Conservation (phyloP, 2,797 vertebrate species). For the Anolis apletophallus region DNA sequence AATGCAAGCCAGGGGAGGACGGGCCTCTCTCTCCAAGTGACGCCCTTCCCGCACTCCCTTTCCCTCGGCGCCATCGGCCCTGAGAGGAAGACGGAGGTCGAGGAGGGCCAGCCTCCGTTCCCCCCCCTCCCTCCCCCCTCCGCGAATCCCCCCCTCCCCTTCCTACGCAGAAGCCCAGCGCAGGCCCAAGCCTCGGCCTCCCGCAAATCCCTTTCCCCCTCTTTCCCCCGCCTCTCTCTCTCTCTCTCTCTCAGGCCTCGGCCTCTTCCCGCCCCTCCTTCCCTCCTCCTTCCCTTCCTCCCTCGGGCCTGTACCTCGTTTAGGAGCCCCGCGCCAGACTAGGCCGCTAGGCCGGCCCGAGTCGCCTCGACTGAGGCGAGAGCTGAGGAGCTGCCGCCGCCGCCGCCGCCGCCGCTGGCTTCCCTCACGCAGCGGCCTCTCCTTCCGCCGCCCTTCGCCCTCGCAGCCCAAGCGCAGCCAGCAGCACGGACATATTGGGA, state of each 20-base stretch:
- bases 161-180: not conserved
- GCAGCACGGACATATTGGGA: conserved; percentile 66
- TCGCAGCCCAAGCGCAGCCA: conserved; percentile 54
- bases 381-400: conserved; percentile 32
- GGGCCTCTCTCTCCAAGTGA: not conserved
- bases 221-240: not conserved
- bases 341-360: not conserved
- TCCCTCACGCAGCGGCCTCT: conserved; percentile 23
- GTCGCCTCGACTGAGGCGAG: not conserved
- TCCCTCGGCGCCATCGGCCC: not conserved
- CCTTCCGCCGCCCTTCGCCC: conserved; percentile 6
- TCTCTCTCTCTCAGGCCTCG: not conserved
- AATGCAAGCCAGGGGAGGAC: not conserved
- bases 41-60: not conserved
- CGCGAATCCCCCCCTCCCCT: not conserved
- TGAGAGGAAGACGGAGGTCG: no score
- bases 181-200: no score
- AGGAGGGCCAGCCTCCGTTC: no score
- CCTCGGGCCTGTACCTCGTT: conserved; percentile 6
- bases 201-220: no score
- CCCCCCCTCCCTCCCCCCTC: no score
- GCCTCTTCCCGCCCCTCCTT: no score
- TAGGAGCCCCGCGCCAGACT: not conserved
- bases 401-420: conserved; percentile 31
- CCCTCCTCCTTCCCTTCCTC: not conserved